Evolutionary conservation across 2,888 invertebrate genomes (phyloP).

Genomic region (Suillia variegata): DNA sequence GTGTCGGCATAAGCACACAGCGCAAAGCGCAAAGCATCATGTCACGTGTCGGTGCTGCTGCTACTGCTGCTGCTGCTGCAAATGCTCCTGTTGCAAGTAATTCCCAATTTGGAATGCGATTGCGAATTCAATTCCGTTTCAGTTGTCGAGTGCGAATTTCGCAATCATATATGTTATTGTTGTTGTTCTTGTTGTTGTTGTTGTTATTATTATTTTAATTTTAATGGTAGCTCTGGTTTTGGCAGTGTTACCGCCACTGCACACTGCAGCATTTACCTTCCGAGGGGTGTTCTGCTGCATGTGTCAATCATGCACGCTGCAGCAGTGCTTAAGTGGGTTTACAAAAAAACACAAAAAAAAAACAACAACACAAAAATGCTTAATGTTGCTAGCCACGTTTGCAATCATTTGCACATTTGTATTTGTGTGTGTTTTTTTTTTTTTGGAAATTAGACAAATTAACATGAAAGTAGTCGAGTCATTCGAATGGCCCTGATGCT

Average conservation of each 20-base stretch:
- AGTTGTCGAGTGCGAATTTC: neutral
- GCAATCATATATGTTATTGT: neutral
- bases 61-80: constrained; percentile 3
- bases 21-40: constrained; percentile 13
- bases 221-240: no score
- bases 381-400: neutral
- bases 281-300: neutral
- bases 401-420: neutral
- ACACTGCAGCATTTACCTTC: no score
- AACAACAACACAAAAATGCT: no score
- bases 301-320: neutral
- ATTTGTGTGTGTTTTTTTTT: neutral
- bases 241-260: no score
- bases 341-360: no score
- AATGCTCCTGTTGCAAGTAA: neutral
- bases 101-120: neutral
- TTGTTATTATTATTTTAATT: no score
- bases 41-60: constrained; percentile 28
- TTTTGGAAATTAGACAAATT: constrained; percentile 17
- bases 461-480: constrained; percentile 7
- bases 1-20: constrained; percentile 19
- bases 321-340: neutral
- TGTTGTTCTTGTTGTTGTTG: neutral
- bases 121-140: neutral
- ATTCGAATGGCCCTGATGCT: no score